Evolutionary conservation across 2,888 invertebrate genomes (phyloP).

Genomic region (Athripsodes cinereus): DNA sequence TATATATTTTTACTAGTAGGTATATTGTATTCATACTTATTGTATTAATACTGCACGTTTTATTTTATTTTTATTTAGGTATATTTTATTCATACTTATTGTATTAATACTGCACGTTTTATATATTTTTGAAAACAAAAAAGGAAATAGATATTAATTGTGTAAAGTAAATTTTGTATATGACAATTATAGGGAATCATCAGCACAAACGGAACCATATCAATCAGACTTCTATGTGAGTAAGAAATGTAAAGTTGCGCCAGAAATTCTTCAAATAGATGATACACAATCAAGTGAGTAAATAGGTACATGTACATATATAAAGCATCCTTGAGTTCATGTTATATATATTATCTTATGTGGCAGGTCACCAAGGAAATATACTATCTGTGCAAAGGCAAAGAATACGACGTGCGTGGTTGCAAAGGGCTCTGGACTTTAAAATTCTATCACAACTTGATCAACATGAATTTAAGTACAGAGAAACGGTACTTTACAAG

Average conservation of each 20-base stretch:
- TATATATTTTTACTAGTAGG: no score
- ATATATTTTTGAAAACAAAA: no score
- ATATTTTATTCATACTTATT: no score
- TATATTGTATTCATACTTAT: no score
- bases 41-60: no score
- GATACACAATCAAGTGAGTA: constrained; percentile 35
- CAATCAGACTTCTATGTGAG: constrained; percentile 49
- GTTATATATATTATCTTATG: no score
- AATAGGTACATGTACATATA: no score
- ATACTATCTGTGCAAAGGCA: constrained; percentile 40
- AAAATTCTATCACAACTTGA: constrained; percentile 24
- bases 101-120: no score
- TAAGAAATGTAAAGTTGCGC: constrained; percentile 39
- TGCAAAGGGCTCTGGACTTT: constrained; percentile 34
- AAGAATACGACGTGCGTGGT: constrained; percentile 31
- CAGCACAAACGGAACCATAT: constrained; percentile 73
- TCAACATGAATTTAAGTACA: background rate
- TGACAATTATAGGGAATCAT: constrained; percentile 57
- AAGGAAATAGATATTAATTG: no score
- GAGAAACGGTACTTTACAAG: constrained; percentile 25
- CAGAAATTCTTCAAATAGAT: constrained; percentile 63
- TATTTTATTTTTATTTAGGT: no score
- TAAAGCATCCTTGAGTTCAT: no score
- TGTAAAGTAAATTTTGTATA: constrained; percentile 7
- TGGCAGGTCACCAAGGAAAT: constrained; percentile 5